These are phyloP conservation scores for Odontamblyopus rebecca DNA, from an alignment of 2,797 vertebrate species.

Conservation along the genomic window DNA sequence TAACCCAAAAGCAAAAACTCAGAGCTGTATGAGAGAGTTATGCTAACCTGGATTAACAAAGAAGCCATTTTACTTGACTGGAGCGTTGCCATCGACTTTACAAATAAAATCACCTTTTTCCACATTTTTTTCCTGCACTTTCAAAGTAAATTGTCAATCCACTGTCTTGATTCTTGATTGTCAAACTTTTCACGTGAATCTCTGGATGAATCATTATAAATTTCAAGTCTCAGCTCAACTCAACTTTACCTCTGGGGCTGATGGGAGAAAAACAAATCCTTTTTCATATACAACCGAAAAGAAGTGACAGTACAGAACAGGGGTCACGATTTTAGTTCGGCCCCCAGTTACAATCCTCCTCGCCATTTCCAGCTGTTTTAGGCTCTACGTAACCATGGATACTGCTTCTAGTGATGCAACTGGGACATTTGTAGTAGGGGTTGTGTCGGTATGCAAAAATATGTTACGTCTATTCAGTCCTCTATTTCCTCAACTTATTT, in stretches of 20 bases:
- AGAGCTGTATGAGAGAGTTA: slow-evolving; percentile 28
- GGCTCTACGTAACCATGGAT: slow-evolving; percentile 36
- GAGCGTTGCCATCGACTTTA: slow-evolving; percentile 61
- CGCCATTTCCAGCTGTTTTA: slow-evolving; percentile 19
- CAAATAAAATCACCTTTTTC: slow-evolving; percentile 40
- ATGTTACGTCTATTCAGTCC: slow-evolving; percentile 19
- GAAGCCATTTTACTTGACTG: slow-evolving; percentile 62
- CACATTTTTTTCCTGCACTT: slow-evolving; percentile 23
- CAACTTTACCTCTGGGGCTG: slow-evolving; percentile 22
- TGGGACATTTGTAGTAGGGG: slow-evolving; percentile 23
- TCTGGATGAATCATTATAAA: slow-evolving; percentile 9
- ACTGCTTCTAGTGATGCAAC: slow-evolving; percentile 21
- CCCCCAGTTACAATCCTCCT: slow-evolving; percentile 19
- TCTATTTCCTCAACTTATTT: slow-evolving; percentile 14
- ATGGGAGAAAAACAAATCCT: slow-evolving; percentile 33
- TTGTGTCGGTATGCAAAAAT: slow-evolving; percentile 65
- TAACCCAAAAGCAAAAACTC: slow-evolving; percentile 26
- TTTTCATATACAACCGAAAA: slow-evolving; percentile 7
- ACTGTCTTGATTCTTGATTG: slow-evolving; percentile 21
- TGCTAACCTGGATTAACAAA: slow-evolving; percentile 32
- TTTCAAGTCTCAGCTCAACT: slow-evolving; percentile 15
- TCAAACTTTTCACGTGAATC: background rate
- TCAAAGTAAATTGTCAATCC: slow-evolving; percentile 33
- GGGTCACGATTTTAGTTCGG: slow-evolving; percentile 49
- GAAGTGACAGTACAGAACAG: background rate